Conservation (phyloP, 2,113 vertebrate species). For the Tachysurus vachellii region DNA sequence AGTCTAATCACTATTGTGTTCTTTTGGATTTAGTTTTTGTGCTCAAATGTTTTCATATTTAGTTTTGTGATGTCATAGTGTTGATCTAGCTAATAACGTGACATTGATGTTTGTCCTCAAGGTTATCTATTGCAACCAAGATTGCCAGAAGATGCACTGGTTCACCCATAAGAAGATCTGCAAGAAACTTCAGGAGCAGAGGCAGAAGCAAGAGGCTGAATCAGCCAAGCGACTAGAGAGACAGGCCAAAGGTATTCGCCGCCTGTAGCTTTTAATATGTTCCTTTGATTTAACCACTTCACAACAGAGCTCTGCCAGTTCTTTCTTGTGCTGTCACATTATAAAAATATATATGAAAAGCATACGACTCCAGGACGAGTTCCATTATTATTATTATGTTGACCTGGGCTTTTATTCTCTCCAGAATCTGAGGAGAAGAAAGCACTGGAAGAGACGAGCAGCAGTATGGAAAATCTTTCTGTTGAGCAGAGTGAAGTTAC, state of each 20-base stretch:
- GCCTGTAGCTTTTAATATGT: neutral
- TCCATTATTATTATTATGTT: neutral
- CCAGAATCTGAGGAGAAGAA: slow-evolving; percentile 57
- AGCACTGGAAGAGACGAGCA: slow-evolving; percentile 55
- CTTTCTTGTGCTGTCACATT: slow-evolving; percentile 9
- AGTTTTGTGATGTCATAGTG: neutral
- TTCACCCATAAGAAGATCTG: slow-evolving; percentile 96
- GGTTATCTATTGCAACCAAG: slow-evolving; percentile 92
- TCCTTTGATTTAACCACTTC: slow-evolving; percentile 6
- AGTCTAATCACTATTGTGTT: neutral
- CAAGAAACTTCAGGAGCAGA: slow-evolving; percentile 83
- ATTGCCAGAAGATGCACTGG: slow-evolving; percentile 96
- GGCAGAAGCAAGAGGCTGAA: slow-evolving; percentile 84
- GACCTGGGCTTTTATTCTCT: slow-evolving; percentile 16
- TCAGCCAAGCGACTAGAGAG: slow-evolving; percentile 76
- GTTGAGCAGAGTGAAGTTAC: slow-evolving; percentile 51
- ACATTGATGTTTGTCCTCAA: slow-evolving; percentile 57
- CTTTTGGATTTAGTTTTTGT: neutral
- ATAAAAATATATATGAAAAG: neutral
- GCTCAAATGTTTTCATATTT: neutral
- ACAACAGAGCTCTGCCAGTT: neutral
- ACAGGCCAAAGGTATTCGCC: slow-evolving; percentile 71
- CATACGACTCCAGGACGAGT: slow-evolving; percentile 1
- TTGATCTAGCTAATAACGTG: neutral
- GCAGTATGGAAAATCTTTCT: slow-evolving; percentile 65